phyloP scores from a whole-genome alignment of 2,888 invertebrate species.

The Drosophila tanythrix region DNA sequence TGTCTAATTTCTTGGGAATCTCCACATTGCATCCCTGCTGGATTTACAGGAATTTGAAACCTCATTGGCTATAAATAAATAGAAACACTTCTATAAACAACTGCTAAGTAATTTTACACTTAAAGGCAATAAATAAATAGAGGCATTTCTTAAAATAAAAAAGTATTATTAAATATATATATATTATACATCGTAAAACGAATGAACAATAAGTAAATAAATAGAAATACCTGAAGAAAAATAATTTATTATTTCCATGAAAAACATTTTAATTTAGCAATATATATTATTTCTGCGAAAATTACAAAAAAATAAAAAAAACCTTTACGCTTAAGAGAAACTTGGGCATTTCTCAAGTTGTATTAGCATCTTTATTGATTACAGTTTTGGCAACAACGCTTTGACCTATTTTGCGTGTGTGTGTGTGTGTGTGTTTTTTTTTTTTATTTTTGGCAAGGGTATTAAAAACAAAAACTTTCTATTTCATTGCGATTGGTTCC shows the following conservation, averaged over 20 bases:
- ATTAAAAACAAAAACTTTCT: constrained; percentile 63
- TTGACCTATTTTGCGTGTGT: constrained; percentile 27
- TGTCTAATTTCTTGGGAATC: neutral
- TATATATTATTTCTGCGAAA: neutral
- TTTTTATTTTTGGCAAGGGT: constrained; percentile 26
- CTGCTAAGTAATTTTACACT: neutral
- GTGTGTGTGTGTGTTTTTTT: constrained; percentile 5
- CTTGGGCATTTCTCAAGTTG: neutral
- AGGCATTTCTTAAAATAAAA: too few relatives aligned
- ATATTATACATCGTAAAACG: too few relatives aligned
- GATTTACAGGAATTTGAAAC: neutral
- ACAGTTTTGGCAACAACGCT: constrained; percentile 7
- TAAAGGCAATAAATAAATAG: neutral
- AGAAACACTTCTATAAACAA: neutral
- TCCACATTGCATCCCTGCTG: too few relatives aligned
- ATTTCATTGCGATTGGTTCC: constrained; percentile 69
- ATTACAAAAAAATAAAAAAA: neutral
- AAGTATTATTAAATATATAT: neutral
- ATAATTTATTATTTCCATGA: neutral
- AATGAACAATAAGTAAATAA: neutral
- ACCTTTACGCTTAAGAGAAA: neutral
- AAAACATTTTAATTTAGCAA: neutral
- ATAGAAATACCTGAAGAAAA: neutral
- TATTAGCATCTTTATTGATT: neutral
- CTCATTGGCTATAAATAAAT: neutral